phyloP scores from a whole-genome alignment of 2,113 vertebrate species.

The Tiliqua scincoides region DNA sequence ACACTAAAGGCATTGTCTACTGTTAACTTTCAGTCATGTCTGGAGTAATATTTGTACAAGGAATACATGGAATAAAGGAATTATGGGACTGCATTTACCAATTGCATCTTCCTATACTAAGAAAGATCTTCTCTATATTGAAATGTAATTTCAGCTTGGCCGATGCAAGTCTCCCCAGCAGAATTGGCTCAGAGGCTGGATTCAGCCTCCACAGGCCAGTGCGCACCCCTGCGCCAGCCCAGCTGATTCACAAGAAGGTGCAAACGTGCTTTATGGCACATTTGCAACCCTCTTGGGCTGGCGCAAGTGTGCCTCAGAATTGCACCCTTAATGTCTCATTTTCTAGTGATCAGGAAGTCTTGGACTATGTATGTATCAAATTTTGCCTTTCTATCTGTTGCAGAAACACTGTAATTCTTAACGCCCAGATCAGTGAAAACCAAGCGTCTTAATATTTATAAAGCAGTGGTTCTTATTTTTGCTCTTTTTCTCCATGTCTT shows the following conservation, averaged over 20 bases:
- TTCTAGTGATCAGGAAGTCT: neutral
- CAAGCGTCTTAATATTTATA: neutral
- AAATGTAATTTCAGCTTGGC: neutral
- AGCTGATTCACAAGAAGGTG: too few relatives aligned
- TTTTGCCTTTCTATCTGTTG: neutral
- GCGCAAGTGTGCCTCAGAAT: too few relatives aligned
- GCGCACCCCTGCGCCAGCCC: too few relatives aligned
- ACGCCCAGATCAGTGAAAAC: neutral
- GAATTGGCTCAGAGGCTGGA: too few relatives aligned
- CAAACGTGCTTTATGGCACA: too few relatives aligned
- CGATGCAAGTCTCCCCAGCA: too few relatives aligned
- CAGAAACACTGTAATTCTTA: neutral
- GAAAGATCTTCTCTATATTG: neutral
- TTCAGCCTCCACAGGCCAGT: too few relatives aligned
- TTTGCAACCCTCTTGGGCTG: too few relatives aligned
- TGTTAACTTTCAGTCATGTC: neutral
- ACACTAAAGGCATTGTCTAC: neutral
- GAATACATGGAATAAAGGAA: neutral
- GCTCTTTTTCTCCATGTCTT: constrained; percentile 25
- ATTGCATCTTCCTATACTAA: neutral
- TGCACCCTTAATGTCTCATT: neutral
- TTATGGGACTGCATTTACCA: neutral
- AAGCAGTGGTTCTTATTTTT: neutral
- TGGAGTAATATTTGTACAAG: neutral
- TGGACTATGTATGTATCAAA: neutral